Evolutionary conservation across 2,113 vertebrate species (phyloP).

Genomic region (Oriolus oriolus): DNA sequence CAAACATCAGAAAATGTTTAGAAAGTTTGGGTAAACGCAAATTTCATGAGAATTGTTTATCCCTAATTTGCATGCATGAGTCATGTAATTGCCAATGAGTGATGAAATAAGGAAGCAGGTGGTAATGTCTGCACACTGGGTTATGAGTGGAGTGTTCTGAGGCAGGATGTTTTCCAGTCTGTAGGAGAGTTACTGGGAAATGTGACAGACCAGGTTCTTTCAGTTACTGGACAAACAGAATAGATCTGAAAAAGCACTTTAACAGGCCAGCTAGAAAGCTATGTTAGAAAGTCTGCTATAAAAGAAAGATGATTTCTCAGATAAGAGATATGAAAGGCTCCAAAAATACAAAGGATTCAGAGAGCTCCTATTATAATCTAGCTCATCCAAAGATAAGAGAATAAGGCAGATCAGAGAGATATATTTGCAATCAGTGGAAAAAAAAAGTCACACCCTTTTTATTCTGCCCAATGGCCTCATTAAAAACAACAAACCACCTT

Average conservation of each 20-base stretch:
- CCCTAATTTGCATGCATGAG: slow-evolving; percentile 26
- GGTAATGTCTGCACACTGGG: background rate
- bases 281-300: background rate
- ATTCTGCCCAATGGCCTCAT: background rate
- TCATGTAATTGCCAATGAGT: slow-evolving; percentile 43
- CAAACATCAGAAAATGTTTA: slow-evolving; percentile 11
- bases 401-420: background rate
- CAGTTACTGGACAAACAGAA: background rate
- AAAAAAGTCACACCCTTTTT: background rate
- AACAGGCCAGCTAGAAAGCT: background rate
- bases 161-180: background rate
- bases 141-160: background rate
- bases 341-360: background rate
- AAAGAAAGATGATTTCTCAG: background rate
- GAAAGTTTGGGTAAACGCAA: slow-evolving; percentile 20
- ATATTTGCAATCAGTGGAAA: background rate
- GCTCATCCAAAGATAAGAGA: background rate
- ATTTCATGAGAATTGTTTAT: slow-evolving; percentile 5
- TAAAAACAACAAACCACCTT: background rate
- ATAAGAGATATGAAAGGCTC: background rate
- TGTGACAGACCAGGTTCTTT: background rate
- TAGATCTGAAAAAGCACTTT: background rate
- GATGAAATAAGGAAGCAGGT: slow-evolving; percentile 45
- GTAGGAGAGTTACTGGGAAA: background rate
- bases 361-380: background rate